Percentiles rank a stretch among this genome's conserved stretches.
Evolutionary conservation across 1,140 invertebrate species (phyloP).

Genomic region (Nebria ingens): DNA sequence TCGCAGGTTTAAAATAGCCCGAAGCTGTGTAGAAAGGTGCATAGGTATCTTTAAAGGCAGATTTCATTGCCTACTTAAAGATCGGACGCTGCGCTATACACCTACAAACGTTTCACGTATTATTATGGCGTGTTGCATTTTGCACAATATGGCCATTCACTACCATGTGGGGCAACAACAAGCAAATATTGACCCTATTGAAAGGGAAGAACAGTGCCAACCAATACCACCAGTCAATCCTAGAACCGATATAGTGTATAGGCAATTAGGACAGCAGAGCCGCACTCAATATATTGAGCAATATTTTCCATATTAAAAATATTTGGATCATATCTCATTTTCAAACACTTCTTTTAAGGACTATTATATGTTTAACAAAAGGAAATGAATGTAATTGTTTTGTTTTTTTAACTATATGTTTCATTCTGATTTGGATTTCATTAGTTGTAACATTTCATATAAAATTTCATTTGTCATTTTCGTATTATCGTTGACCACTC

Average conservation of each 20-base stretch:
- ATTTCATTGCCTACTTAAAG: conserved; percentile 23
- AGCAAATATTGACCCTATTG: not conserved
- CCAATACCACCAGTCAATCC: not conserved
- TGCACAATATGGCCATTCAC: conserved; percentile 24
- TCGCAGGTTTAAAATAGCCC: not conserved
- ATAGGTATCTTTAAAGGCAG: conserved; percentile 21
- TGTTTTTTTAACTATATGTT: too few relatives aligned
- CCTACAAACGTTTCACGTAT: conserved; percentile 29
- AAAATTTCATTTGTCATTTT: too few relatives aligned
- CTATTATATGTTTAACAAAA: not conserved
- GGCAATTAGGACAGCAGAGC: not conserved
- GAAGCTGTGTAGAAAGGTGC: not conserved
- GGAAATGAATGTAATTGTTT: not conserved
- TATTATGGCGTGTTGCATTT: conserved; percentile 32
- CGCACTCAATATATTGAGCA: not conserved
- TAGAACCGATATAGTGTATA: not conserved
- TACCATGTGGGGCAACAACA: conserved; percentile 5
- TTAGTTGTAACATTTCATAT: too few relatives aligned
- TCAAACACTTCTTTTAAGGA: not conserved
- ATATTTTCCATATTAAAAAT: not conserved
- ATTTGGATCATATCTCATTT: not conserved
- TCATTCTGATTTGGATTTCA: too few relatives aligned
- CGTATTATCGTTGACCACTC: too few relatives aligned
- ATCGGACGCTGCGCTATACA: conserved; percentile 20
- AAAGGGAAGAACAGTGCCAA: not conserved